phyloP scores from a whole-genome alignment of 2,888 invertebrate genomes.

The Callosobruchus maculatus region DNA sequence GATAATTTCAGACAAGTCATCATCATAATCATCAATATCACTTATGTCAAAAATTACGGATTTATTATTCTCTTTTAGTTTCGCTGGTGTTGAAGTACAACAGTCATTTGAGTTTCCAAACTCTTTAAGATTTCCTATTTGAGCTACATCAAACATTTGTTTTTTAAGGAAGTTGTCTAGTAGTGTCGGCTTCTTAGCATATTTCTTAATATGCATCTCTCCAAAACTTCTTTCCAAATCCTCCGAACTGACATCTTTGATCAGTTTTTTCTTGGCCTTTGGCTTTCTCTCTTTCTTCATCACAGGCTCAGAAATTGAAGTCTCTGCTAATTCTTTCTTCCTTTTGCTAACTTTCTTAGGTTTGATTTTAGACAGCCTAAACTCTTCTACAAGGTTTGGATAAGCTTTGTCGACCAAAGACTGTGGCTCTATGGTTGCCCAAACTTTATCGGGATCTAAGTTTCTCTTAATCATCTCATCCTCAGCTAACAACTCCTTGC shows the following conservation, averaged over 20 bases:
- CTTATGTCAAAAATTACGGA: slow-evolving; percentile 13
- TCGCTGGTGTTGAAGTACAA: slow-evolving; percentile 29
- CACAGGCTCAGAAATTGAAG: slow-evolving; percentile 33
- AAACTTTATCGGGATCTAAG: slow-evolving; percentile 49
- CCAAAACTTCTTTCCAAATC: slow-evolving; percentile 18
- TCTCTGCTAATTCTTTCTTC: slow-evolving; percentile 29
- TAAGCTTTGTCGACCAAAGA: slow-evolving; percentile 60
- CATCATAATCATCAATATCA: slow-evolving; percentile 43
- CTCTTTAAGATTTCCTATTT: not conserved
- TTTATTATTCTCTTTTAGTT: slow-evolving; percentile 1
- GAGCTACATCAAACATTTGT: slow-evolving; percentile 19
- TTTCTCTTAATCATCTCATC: slow-evolving; percentile 55
- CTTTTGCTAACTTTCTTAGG: slow-evolving; percentile 34
- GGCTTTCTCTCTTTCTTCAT: slow-evolving; percentile 35
- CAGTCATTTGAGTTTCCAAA: slow-evolving; percentile 3
- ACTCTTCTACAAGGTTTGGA: slow-evolving; percentile 58
- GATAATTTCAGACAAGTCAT: slow-evolving; percentile 55
- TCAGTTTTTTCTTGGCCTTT: slow-evolving; percentile 11
- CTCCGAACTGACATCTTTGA: slow-evolving; percentile 10
- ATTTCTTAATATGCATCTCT: slow-evolving; percentile 13
- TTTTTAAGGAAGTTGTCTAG: slow-evolving; percentile 38
- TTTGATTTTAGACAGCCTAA: slow-evolving; percentile 56
- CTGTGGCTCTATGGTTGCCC: slow-evolving; percentile 69
- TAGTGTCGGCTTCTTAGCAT: slow-evolving; percentile 22
- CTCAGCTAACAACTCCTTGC: slow-evolving; percentile 59